Conservation (phyloP, 2,113 vertebrate species). For the Mustela lutreola region DNA sequence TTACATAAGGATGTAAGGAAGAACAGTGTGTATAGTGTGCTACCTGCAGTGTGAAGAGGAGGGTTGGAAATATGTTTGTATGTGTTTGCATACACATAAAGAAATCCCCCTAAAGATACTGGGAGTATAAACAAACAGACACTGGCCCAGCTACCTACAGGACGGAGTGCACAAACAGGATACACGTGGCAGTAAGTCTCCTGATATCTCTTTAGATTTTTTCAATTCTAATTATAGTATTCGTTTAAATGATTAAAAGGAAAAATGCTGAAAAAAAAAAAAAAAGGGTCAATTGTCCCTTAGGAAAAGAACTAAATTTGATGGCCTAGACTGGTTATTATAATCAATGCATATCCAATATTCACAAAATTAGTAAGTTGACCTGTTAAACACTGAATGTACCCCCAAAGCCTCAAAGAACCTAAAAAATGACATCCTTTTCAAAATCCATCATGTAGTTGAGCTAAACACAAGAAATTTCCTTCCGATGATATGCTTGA, state of each 20-base stretch:
- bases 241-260: neutral
- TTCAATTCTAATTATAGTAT: neutral
- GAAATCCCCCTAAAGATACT: neutral
- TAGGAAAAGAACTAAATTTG: neutral
- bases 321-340: neutral
- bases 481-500: neutral
- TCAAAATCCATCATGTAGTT: neutral
- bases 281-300: neutral
- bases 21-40: neutral
- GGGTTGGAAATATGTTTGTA: neutral
- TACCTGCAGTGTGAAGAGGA: neutral
- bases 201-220: neutral
- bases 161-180: fast-evolving
- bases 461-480: neutral
- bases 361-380: neutral
- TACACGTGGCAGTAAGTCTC: fast-evolving
- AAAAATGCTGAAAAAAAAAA: neutral
- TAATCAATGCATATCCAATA: neutral
- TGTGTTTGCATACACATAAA: neutral
- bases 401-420: neutral
- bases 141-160: neutral
- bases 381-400: neutral
- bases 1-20: neutral
- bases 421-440: neutral
- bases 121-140: neutral